These are phyloP conservation scores for Parthenolecanium corni DNA, from an alignment of 2,888 invertebrate genomes.

Conservation along the genomic window DNA sequence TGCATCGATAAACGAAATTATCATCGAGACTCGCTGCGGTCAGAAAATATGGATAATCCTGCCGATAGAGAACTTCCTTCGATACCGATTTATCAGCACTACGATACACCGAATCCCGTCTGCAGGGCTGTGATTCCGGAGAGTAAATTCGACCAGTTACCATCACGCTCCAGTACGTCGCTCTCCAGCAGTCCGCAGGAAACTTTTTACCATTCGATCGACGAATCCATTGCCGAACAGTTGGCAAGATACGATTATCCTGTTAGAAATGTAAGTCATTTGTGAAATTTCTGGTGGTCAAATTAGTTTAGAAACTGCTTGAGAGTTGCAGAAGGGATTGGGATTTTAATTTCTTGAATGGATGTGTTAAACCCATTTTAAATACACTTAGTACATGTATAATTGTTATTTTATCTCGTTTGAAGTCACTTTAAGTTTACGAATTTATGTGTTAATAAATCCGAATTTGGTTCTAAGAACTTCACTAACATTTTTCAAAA, in stretches of 20 bases:
- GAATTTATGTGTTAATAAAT: no score
- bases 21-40: slow-evolving; percentile 5
- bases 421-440: no score
- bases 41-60: slow-evolving; percentile 12
- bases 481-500: no score
- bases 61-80: slow-evolving; percentile 24
- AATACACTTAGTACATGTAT: no score
- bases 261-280: slow-evolving; percentile 17
- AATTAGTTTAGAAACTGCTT: not conserved
- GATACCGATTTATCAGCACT: slow-evolving; percentile 31
- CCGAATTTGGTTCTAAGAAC: no score
- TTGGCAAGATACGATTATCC: slow-evolving; percentile 25
- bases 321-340: not conserved
- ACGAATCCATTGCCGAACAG: slow-evolving; percentile 31
- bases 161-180: not conserved
- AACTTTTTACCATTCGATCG: slow-evolving; percentile 34
- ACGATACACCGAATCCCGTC: slow-evolving; percentile 34
- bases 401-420: no score
- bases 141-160: not conserved
- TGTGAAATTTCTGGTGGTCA: not conserved
- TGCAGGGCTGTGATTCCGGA: slow-evolving; percentile 31
- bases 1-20: slow-evolving; percentile 5
- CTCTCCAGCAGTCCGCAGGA: slow-evolving; percentile 9
- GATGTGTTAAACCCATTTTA: not conserved
- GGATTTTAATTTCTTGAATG: not conserved